Evolutionary conservation across 2,113 vertebrate species (phyloP).

Genomic region (Ramphastos sulfuratus): DNA sequence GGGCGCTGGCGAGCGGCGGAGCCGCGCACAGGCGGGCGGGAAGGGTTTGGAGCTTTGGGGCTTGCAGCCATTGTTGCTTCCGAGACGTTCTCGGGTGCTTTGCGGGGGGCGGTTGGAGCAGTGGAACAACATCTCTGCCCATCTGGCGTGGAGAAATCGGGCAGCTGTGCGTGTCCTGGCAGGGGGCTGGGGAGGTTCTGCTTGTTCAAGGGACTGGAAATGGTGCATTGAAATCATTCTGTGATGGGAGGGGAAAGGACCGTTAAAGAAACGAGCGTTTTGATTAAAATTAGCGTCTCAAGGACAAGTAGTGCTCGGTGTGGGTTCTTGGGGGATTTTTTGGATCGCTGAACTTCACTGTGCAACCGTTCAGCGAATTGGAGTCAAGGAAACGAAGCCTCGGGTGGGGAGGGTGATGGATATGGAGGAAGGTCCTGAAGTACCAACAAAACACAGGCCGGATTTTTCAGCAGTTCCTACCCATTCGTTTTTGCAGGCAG

Average conservation of each 20-base stretch:
- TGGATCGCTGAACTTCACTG: too few relatives aligned
- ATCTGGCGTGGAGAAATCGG: not conserved
- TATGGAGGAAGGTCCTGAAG: not conserved
- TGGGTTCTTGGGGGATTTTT: not conserved
- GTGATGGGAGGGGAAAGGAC: not conserved
- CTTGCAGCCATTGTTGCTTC: conserved; percentile 17
- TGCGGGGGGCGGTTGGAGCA: not conserved
- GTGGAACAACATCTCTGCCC: not conserved
- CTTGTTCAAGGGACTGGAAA: not conserved
- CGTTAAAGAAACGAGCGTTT: not conserved
- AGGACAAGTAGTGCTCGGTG: not conserved
- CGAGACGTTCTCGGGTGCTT: not conserved
- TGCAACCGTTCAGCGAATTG: too few relatives aligned
- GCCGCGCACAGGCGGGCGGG: not conserved
- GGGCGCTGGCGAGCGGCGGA: not conserved
- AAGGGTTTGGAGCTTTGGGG: fast-evolving
- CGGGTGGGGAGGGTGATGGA: not conserved
- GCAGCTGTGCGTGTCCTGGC: not conserved
- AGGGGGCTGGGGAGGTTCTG: not conserved
- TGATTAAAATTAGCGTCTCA: not conserved
- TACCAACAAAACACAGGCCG: not conserved
- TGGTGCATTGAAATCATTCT: not conserved
- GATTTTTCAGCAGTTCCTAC: not conserved
- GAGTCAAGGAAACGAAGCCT: not conserved
- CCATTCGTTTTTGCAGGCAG: not conserved